A percentile compares a stretch with the other conserved stretches of the same genome.
phyloP scores from a whole-genome alignment of 2,113 vertebrate species.

The Aplodontia rufa region DNA sequence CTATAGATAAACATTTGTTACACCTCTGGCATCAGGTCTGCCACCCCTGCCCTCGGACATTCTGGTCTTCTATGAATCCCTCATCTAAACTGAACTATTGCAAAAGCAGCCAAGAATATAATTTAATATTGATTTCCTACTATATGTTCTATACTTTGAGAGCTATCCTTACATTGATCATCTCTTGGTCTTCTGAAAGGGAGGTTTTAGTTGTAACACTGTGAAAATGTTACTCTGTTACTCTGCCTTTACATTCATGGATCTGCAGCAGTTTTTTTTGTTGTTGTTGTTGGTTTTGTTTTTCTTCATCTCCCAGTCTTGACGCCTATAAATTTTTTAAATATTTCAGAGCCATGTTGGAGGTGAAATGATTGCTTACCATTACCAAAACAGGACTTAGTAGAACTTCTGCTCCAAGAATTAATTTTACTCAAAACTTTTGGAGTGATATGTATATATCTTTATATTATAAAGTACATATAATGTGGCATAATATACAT shows the following conservation, averaged over 20 bases:
- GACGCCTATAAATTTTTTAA: not conserved
- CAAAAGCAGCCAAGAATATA: not conserved
- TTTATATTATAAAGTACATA: not conserved
- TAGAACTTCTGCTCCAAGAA: not conserved
- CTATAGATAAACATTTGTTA: not conserved
- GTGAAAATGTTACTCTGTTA: not conserved
- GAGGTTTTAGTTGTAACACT: not conserved
- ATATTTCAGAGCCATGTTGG: not conserved
- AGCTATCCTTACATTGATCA: not conserved
- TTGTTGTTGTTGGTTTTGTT: not conserved
- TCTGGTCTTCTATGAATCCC: not conserved
- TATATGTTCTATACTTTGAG: not conserved
- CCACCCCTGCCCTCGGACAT: not conserved
- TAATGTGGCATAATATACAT: not conserved
- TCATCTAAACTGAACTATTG: not conserved
- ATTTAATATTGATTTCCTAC: conserved; percentile 15
- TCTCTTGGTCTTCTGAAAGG: not conserved
- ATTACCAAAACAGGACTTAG: not conserved
- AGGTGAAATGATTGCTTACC: not conserved
- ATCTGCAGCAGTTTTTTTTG: not conserved
- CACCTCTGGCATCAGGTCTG: not conserved
- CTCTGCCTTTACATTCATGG: not conserved
- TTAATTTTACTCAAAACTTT: not conserved
- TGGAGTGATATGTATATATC: not conserved
- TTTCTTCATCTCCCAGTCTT: not conserved